These are phyloP conservation scores for Romanogobio albipinnatus DNA, from an alignment of 2,113 vertebrate species.

Conservation along the genomic window DNA sequence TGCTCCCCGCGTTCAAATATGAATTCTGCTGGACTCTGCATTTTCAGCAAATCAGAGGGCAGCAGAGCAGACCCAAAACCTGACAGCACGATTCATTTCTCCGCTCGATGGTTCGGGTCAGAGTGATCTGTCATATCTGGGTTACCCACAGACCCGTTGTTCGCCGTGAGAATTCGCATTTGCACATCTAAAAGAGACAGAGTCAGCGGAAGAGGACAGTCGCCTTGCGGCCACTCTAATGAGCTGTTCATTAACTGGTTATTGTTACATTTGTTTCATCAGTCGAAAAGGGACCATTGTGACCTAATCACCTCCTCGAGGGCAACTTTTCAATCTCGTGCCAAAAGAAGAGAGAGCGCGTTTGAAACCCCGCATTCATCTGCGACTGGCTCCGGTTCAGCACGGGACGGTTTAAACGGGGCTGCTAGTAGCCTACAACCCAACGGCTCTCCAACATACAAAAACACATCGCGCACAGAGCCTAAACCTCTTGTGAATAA, in stretches of 20 bases:
- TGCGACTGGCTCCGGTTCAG: constrained; percentile 27
- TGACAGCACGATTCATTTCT: constrained; percentile 23
- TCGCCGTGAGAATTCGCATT: constrained; percentile 36
- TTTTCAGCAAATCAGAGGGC: constrained; percentile 18
- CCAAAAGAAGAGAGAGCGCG: constrained; percentile 4
- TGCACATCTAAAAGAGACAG: constrained; percentile 39
- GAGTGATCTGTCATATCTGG: constrained; percentile 6
- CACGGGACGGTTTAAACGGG: constrained; percentile 29
- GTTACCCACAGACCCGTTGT: constrained; percentile 8
- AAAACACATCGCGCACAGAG: neutral
- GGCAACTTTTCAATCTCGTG: constrained; percentile 44
- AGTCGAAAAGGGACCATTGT: neutral
- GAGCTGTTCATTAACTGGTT: constrained; percentile 52
- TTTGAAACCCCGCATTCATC: constrained; percentile 47
- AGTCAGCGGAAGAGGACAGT: constrained; percentile 31
- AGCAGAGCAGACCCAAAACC: neutral
- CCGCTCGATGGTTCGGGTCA: constrained; percentile 13
- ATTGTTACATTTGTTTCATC: constrained; percentile 40
- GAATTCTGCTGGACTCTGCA: constrained; percentile 13
- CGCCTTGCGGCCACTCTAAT: constrained; percentile 42
- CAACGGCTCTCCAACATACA: neutral
- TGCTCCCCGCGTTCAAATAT: neutral
- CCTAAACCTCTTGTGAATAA: neutral
- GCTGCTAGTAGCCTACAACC: neutral
- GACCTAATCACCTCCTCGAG: constrained; percentile 41